Percentiles rank a stretch among this genome's conserved stretches.
These are phyloP conservation scores for Mesocentrotus franciscanus DNA, from an alignment of 53 echinoderm and acorn worm species.

Conservation along the genomic window DNA sequence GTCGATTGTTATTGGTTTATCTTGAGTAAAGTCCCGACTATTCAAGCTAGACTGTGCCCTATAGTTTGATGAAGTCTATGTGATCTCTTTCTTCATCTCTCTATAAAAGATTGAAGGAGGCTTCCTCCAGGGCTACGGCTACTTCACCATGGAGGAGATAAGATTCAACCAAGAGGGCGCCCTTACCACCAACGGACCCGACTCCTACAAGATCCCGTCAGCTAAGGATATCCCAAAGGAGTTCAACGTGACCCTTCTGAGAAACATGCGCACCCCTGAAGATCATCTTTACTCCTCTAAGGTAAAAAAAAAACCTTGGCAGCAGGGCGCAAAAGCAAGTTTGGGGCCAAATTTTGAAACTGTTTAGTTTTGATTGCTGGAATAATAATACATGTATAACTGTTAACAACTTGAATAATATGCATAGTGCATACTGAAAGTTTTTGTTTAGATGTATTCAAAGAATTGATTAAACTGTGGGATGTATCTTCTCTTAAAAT, in stretches of 20 bases:
- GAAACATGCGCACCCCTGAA: constrained; percentile 41
- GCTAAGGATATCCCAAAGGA: constrained; percentile 55
- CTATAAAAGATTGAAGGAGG: constrained; percentile 64
- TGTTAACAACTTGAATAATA: background rate
- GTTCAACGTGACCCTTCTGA: constrained; percentile 62
- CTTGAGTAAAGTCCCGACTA: background rate
- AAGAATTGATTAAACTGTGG: background rate
- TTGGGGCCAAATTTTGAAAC: no score
- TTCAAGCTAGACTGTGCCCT: background rate
- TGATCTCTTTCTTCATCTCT: background rate
- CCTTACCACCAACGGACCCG: constrained; percentile 44
- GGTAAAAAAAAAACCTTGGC: constrained; percentile 3
- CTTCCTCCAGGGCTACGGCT: constrained; percentile 68
- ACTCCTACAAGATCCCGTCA: constrained; percentile 60
- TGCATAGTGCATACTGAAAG: background rate
- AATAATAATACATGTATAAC: background rate
- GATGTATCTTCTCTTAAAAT: background rate
- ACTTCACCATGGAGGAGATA: constrained; percentile 59
- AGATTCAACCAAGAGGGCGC: constrained; percentile 36
- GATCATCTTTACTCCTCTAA: constrained; percentile 60
- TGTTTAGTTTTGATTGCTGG: no score
- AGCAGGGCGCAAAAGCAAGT: background rate
- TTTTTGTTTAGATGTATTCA: background rate
- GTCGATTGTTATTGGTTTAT: background rate
- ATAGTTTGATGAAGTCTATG: no score